Evolutionary conservation across 1,140 invertebrate genomes (phyloP), one percentile per base, ranked within the genome.

Genomic region (Panagrolaimus sp.): DNA sequence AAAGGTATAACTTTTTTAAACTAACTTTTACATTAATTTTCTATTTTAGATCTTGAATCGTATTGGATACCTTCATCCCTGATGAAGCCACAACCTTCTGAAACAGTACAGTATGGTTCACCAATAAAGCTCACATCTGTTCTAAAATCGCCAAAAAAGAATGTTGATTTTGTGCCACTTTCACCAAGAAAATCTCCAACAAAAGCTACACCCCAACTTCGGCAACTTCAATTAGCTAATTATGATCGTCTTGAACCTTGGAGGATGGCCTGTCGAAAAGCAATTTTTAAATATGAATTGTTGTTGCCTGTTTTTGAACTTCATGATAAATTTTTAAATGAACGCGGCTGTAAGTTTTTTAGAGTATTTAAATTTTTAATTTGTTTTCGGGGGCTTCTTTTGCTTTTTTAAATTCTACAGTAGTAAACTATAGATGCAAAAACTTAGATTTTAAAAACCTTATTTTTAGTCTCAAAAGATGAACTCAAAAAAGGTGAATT

Each of bases 21-120:
- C 21, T 58, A 4, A n/a, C 14, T 58, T 58, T 58, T 1, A 21
- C 10, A 6, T 4, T 10, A 58, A 58, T 10, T 58, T 12, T 21
- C 1, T 26, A 58, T 58, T 58, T 58, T 4, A 58, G 52, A 58
- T 21, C n/a, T 58, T 12, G 52, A 58, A 58, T 58, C 52, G 10
- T 58, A 58, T 28, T 58, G 52, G 52, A 3, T 10, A 6, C 52
- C 52, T 26, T n/a, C 52, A 58, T 58, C 52, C 1, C 52, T n/a
- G 8, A 1, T 5, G 4, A 58, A 58, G 21, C 10, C 17, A 2
- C 10, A 26, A 12, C 52, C 15, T 28, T 1, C 28, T 28, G 52
- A 58, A 21, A 52, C 48, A 1, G 21, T 21, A 3, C 21, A 26
- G 1, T 28, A n/a, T 28, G 52, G 52, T n/a, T 26, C 21, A 26